These are phyloP conservation scores for Chloroceryle aenea DNA, from an alignment of 2,113 vertebrate genomes.

Conservation along the genomic window DNA sequence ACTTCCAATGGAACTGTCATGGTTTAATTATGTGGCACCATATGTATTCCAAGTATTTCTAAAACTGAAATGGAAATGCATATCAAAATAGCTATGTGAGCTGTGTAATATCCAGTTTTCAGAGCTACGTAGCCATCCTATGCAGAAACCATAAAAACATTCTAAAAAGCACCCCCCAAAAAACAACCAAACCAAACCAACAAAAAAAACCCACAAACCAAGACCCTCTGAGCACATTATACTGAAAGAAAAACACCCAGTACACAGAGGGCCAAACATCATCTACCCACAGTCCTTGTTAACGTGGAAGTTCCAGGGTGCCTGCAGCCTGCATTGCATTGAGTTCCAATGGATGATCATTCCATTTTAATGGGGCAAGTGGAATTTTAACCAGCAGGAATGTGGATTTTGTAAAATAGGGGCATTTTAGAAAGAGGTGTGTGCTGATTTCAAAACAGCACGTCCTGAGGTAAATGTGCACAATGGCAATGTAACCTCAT, in stretches of 20 bases:
- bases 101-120: not conserved
- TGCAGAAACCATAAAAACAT: not conserved
- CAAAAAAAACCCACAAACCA: too few species aligned
- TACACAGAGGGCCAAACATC: not conserved
- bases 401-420: not conserved
- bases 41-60: not conserved
- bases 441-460: not conserved
- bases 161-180: not conserved
- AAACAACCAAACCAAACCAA: too few species aligned
- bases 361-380: not conserved
- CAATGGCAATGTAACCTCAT: not conserved
- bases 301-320: not conserved
- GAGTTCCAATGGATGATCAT: not conserved
- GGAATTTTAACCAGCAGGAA: not conserved
- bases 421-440: not conserved
- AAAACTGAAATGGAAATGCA: constrained; percentile 16
- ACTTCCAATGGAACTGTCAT: not conserved
- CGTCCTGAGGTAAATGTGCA: not conserved
- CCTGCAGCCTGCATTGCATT: not conserved
- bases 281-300: not conserved
- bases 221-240: not conserved
- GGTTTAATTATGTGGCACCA: not conserved
- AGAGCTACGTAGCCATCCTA: not conserved
- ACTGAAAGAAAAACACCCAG: not conserved
- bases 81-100: constrained; percentile 9